phyloP scores from a whole-genome alignment of 1,140 invertebrate species.

The Papilio glaucus region DNA sequence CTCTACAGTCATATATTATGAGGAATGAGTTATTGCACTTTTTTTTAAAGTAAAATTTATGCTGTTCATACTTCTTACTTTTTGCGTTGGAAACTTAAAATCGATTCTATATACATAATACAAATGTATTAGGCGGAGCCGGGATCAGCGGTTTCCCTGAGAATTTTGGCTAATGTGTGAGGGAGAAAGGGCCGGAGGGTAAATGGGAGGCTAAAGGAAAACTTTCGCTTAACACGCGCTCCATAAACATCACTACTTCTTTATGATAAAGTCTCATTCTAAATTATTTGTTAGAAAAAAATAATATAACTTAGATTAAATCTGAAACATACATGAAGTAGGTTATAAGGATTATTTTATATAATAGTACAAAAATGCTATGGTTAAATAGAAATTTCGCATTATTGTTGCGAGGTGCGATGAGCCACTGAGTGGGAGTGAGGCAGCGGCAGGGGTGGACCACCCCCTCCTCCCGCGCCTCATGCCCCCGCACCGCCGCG shows the following conservation, averaged over 20 bases:
- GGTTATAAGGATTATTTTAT: background rate
- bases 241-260: background rate
- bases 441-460: conserved; percentile 50
- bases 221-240: background rate
- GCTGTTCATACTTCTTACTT: no score
- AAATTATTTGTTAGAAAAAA: background rate
- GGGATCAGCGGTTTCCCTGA: conserved; percentile 42
- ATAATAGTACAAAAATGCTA: background rate
- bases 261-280: background rate
- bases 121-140: conserved; percentile 43
- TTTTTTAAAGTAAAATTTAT: background rate
- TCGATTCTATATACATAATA: conserved; percentile 42
- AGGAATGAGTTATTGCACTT: background rate
- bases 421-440: conserved; percentile 52
- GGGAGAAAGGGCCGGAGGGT: conserved; percentile 44
- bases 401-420: conserved; percentile 23
- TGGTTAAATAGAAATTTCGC: conserved; percentile 19
- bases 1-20: background rate
- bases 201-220: conserved; percentile 28
- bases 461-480: conserved; percentile 53
- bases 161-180: conserved; percentile 54
- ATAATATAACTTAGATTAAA: background rate
- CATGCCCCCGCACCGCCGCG: conserved; percentile 56
- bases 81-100: background rate
- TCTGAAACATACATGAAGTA: background rate